Percentiles rank a stretch among this genome's conserved stretches.
phyloP scores from a whole-genome alignment of 1,140 invertebrate genomes.

The Philopotamus ludificatus region DNA sequence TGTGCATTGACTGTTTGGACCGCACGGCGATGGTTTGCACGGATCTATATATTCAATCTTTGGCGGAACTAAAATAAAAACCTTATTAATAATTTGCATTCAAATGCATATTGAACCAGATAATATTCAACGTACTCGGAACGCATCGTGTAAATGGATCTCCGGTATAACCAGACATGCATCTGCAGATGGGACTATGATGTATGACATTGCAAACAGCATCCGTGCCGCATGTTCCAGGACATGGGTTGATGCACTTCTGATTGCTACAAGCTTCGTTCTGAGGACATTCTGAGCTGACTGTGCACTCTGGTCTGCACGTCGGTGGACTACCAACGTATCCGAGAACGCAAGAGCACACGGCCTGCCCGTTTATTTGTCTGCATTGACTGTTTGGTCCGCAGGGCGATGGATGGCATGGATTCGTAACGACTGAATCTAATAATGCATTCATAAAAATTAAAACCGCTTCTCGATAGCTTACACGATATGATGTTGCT shows the following conservation, averaged over 20 bases:
- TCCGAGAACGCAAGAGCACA: slow-evolving; percentile 74
- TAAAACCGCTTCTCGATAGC: no score
- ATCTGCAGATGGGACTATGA: slow-evolving; percentile 73
- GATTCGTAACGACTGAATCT: no score
- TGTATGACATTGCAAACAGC: slow-evolving; percentile 72
- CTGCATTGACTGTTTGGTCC: slow-evolving; percentile 80
- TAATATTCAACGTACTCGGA: slow-evolving; percentile 54
- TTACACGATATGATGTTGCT: no score
- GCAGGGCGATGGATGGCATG: slow-evolving; percentile 76
- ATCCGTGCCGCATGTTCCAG: slow-evolving; percentile 72
- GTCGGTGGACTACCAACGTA: slow-evolving; percentile 74
- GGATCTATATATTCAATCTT: slow-evolving; percentile 55
- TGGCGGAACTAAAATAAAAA: slow-evolving; percentile 47
- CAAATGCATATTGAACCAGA: slow-evolving; percentile 5
- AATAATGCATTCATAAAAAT: no score
- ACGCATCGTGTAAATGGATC: slow-evolving; percentile 77
- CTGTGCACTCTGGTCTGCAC: slow-evolving; percentile 72
- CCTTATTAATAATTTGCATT: slow-evolving; percentile 10
- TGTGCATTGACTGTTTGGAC: slow-evolving; percentile 73
- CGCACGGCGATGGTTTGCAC: slow-evolving; percentile 78
- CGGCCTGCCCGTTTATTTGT: slow-evolving; percentile 66
- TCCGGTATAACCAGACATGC: slow-evolving; percentile 69
- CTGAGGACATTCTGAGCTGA: slow-evolving; percentile 71
- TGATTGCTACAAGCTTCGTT: slow-evolving; percentile 70
- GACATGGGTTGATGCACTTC: slow-evolving; percentile 73